phyloP scores from a whole-genome alignment of 2,797 vertebrate genomes.

The Euthynnus affinis region DNA sequence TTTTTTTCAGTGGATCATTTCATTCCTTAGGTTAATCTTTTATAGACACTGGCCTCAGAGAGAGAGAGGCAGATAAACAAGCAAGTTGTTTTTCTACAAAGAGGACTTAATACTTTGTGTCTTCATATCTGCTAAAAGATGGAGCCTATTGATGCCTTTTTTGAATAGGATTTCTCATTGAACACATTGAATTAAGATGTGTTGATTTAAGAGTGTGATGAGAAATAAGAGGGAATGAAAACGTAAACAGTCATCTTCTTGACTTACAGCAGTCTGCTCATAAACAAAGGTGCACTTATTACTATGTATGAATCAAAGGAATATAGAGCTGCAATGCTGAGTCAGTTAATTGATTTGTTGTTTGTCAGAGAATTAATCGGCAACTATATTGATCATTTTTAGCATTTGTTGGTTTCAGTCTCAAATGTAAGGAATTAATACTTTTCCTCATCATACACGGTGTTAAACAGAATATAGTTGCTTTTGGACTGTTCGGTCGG shows the following conservation, averaged over 20 bases:
- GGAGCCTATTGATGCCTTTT: background rate
- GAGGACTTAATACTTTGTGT: background rate
- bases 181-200: background rate
- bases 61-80: slow-evolving; percentile 31
- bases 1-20: slow-evolving; percentile 67
- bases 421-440: too few species aligned
- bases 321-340: too few species aligned
- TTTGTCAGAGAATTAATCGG: too few species aligned
- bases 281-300: background rate
- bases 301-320: background rate
- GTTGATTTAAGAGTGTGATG: background rate
- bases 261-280: background rate
- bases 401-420: too few species aligned
- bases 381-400: too few species aligned
- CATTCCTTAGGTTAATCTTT: slow-evolving; percentile 70
- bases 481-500: too few species aligned
- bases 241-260: background rate
- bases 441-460: too few species aligned
- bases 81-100: slow-evolving; percentile 39
- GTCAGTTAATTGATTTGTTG: too few species aligned
- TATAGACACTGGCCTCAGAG: slow-evolving; percentile 37
- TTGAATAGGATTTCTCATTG: background rate
- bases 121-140: slow-evolving; percentile 1
- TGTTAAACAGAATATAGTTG: too few species aligned
- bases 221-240: background rate